A percentile compares a stretch with the other conserved stretches of the same genome.
Conservation (phyloP, 2,888 invertebrate genomes). For the Ptilodon capucinus region DNA sequence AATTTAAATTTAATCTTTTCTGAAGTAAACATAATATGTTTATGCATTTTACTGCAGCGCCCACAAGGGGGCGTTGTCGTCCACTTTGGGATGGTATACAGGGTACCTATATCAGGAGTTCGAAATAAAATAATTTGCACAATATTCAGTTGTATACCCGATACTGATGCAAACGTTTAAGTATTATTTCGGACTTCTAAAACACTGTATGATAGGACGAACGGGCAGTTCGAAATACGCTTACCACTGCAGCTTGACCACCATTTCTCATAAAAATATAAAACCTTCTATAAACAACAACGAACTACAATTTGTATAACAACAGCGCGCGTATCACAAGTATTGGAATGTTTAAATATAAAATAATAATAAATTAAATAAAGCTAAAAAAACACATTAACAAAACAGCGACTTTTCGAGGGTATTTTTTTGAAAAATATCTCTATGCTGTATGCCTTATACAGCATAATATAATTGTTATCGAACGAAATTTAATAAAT, state of each 20-base stretch:
- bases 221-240: no score
- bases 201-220: no score
- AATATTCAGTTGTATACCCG: no score
- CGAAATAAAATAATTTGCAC: no score
- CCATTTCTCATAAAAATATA: conserved; percentile 52
- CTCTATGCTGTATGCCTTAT: conserved; percentile 59
- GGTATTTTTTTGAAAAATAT: conserved; percentile 59
- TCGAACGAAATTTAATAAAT: conserved; percentile 8
- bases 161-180: no score
- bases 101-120: no score
- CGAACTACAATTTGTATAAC: conserved; percentile 36
- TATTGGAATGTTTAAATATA: conserved; percentile 55
- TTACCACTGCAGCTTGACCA: conserved; percentile 62
- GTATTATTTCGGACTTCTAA: no score
- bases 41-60: no score
- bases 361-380: conserved; percentile 20
- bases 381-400: background rate
- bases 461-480: conserved; percentile 63
- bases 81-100: no score
- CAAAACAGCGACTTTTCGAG: conserved; percentile 39
- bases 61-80: no score
- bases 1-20: no score
- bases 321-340: conserved; percentile 52
- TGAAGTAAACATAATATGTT: no score
- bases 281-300: conserved; percentile 29